These are phyloP conservation scores for Triplophysa yarkandensis DNA, from an alignment of 2,797 vertebrate species.

Conservation along the genomic window DNA sequence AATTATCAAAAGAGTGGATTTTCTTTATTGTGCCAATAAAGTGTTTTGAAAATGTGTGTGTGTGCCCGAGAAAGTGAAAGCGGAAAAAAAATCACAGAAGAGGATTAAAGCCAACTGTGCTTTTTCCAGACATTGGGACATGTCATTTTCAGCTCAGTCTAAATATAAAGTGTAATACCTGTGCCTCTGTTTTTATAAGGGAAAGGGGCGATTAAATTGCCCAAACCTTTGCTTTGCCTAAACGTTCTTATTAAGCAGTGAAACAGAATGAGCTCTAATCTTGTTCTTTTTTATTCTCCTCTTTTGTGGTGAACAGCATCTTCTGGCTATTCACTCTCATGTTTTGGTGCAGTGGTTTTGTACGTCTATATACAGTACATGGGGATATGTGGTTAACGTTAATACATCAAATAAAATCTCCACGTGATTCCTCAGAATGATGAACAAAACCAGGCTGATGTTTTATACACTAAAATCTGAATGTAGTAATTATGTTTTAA, in stretches of 20 bases:
- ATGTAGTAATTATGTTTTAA: neutral
- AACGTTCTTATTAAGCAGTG: slow-evolving; percentile 20
- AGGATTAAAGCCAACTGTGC: slow-evolving; percentile 1
- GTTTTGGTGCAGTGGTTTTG: slow-evolving; percentile 2
- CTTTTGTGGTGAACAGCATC: neutral
- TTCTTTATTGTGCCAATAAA: neutral
- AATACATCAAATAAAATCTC: slow-evolving; percentile 8
- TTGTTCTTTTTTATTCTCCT: slow-evolving; percentile 19
- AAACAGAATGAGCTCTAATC: slow-evolving; percentile 29
- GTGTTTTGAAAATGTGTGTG: neutral
- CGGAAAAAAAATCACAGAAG: neutral
- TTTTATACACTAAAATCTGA: neutral
- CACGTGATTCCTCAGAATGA: neutral
- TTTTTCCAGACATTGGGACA: neutral
- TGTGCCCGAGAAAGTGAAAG: neutral
- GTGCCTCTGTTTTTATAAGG: neutral
- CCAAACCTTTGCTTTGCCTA: slow-evolving; percentile 16
- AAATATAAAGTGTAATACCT: neutral
- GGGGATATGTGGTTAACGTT: slow-evolving; percentile 23
- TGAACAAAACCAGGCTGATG: neutral
- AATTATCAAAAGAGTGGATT: neutral
- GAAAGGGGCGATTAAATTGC: slow-evolving; percentile 4
- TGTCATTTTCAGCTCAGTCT: slow-evolving; percentile 5
- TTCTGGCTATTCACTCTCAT: neutral
- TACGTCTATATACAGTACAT: neutral